Evolutionary conservation across 1,140 invertebrate genomes (phyloP).

Genomic region (Drosophila santomea): DNA sequence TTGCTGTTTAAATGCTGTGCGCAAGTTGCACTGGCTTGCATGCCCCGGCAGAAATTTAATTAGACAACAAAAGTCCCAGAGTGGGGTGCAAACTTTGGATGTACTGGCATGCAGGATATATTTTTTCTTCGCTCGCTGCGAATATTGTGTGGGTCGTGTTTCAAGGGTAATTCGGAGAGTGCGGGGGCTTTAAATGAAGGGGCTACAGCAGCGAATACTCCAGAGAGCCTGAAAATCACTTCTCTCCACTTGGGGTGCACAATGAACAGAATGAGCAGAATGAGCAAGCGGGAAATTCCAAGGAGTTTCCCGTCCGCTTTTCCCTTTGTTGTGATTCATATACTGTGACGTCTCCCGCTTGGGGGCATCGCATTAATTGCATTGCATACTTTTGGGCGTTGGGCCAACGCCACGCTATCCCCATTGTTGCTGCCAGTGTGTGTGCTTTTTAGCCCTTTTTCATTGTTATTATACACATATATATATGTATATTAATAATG

Average conservation of each 20-base stretch:
- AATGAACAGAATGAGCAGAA: slow-evolving; percentile 8
- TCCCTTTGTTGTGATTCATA: slow-evolving; percentile 53
- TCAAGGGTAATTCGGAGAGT: slow-evolving; percentile 63
- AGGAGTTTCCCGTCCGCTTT: slow-evolving; percentile 33
- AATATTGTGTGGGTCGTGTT: slow-evolving; percentile 65
- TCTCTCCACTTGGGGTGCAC: slow-evolving; percentile 11
- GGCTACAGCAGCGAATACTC: not conserved
- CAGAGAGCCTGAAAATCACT: not conserved
- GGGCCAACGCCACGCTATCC: slow-evolving; percentile 9
- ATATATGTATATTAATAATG: slow-evolving; percentile 66
- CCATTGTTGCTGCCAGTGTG: slow-evolving; percentile 21
- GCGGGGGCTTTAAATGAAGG: too few relatives aligned
- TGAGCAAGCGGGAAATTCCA: slow-evolving; percentile 11
- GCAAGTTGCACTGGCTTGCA: slow-evolving; percentile 49
- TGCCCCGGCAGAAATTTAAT: slow-evolving; percentile 63
- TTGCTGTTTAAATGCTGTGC: slow-evolving; percentile 69
- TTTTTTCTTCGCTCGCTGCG: not conserved
- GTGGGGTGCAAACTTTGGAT: slow-evolving; percentile 40
- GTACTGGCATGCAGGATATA: slow-evolving; percentile 50
- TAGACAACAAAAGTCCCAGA: slow-evolving; percentile 66
- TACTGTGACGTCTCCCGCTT: slow-evolving; percentile 33
- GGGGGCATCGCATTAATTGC: slow-evolving; percentile 71
- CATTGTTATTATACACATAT: not conserved
- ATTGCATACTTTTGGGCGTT: slow-evolving; percentile 72
- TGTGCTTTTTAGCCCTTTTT: slow-evolving; percentile 37